Evolutionary conservation across 2,113 vertebrate genomes (phyloP).

Genomic region (Grallaria varia): DNA sequence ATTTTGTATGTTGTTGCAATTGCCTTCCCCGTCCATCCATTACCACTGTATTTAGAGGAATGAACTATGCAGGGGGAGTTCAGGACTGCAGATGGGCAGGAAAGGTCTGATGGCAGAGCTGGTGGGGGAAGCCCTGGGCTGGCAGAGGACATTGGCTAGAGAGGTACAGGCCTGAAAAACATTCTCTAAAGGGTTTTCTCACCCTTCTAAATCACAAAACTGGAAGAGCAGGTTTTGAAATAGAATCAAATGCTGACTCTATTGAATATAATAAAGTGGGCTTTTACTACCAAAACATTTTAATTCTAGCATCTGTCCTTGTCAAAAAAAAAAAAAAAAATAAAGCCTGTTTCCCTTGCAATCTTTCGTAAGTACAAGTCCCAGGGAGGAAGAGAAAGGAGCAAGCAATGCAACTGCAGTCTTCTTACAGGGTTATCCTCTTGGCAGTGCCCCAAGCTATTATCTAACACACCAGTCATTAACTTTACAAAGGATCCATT

Average conservation of each 20-base stretch:
- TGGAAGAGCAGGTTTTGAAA: neutral
- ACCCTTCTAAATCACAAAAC: neutral
- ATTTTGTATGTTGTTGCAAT: neutral
- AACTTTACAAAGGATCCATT: slow-evolving; percentile 68
- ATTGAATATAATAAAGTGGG: neutral
- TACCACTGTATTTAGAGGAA: neutral
- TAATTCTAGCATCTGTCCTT: neutral
- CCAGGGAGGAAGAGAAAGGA: neutral
- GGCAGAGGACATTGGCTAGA: neutral
- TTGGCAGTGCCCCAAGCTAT: slow-evolving; percentile 42
- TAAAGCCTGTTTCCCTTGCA: neutral
- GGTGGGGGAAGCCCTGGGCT: neutral
- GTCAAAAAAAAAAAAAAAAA: neutral
- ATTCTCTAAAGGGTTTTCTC: neutral
- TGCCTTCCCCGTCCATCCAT: neutral
- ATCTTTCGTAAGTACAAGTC: neutral
- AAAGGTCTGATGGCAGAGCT: neutral
- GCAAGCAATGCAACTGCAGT: neutral
- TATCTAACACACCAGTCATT: slow-evolving; percentile 64
- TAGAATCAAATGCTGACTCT: neutral
- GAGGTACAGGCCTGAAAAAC: neutral
- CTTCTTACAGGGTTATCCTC: slow-evolving; percentile 49
- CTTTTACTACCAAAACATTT: neutral
- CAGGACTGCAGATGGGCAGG: neutral
- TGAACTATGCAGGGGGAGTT: neutral